Percentiles rank a stretch among this genome's conserved stretches.
phyloP scores from a whole-genome alignment of 2,888 invertebrate genomes.

The Digitonthophagus gazella region DNA sequence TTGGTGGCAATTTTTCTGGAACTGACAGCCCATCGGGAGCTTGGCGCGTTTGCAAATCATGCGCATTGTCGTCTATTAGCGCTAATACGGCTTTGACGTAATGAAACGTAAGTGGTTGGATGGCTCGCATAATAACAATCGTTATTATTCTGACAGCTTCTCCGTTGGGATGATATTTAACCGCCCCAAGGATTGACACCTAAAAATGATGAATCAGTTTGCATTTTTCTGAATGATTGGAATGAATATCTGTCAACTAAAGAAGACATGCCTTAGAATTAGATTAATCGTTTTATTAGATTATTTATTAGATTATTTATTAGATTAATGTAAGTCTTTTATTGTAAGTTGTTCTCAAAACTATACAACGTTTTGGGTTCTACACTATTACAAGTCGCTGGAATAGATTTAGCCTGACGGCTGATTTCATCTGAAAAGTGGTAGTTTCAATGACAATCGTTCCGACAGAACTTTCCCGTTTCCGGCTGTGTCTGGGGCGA shows the following conservation, averaged over 20 bases:
- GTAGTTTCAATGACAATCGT: not conserved
- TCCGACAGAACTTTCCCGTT: not conserved
- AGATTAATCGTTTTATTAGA: not conserved
- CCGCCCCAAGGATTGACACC: not conserved
- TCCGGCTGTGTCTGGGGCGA: not conserved
- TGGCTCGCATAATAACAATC: conserved; percentile 1
- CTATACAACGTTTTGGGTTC: no score
- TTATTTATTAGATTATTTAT: no score
- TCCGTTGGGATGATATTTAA: not conserved
- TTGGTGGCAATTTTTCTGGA: not conserved
- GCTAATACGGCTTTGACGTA: conserved; percentile 11
- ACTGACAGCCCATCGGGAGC: conserved; percentile 9
- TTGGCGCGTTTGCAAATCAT: conserved; percentile 10
- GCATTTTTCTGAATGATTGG: not conserved
- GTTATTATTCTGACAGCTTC: conserved; percentile 11
- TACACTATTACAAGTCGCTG: no score
- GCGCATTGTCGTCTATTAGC: conserved; percentile 15
- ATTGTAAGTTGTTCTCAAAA: no score
- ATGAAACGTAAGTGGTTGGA: conserved; percentile 6
- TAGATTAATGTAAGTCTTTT: no score
- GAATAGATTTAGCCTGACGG: not conserved
- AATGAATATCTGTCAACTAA: not conserved
- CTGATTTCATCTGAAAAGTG: not conserved
- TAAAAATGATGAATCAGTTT: not conserved
- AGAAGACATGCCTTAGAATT: not conserved